phyloP scores from a whole-genome alignment of 1,140 invertebrate genomes.

The Drosophila ogumai region DNA sequence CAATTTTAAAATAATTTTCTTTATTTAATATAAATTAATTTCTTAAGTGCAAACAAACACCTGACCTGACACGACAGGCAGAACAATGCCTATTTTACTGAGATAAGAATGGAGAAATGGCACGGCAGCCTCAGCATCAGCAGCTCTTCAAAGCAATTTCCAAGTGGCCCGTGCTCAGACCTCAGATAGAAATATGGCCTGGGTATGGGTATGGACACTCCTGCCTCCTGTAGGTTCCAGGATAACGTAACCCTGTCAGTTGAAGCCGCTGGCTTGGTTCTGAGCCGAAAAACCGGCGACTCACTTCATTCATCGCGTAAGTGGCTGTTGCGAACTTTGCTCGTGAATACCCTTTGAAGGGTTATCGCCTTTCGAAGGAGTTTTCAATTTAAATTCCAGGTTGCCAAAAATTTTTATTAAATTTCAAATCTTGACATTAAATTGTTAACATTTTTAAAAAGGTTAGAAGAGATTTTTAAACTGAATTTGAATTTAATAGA shows the following conservation, averaged over 20 bases:
- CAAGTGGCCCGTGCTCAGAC: constrained; percentile 57
- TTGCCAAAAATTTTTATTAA: too few relatives aligned
- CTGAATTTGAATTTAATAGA: not conserved
- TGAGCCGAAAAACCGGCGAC: constrained; percentile 45
- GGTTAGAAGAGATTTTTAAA: not conserved
- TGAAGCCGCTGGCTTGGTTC: constrained; percentile 13
- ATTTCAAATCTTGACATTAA: not conserved
- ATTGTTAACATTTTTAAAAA: not conserved
- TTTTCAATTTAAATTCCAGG: not conserved
- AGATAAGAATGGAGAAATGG: constrained; percentile 69
- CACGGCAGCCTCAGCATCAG: constrained; percentile 44
- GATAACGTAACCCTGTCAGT: constrained; percentile 16
- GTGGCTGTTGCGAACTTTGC: constrained; percentile 58
- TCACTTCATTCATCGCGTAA: constrained; percentile 63
- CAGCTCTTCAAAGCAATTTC: constrained; percentile 64
- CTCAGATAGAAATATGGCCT: constrained; percentile 8
- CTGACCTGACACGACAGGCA: constrained; percentile 14
- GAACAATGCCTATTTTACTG: constrained; percentile 73
- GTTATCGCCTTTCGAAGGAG: too few relatives aligned
- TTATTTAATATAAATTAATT: not conserved
- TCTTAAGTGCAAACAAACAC: constrained; percentile 4
- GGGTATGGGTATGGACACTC: constrained; percentile 8
- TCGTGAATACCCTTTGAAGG: constrained; percentile 16
- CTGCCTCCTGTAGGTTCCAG: constrained; percentile 2
- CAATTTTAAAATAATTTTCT: not conserved